A percentile compares a stretch with the other conserved stretches of the same genome.
Conservation (phyloP, 2,888 invertebrate species). For the Parnassius smintheus region DNA sequence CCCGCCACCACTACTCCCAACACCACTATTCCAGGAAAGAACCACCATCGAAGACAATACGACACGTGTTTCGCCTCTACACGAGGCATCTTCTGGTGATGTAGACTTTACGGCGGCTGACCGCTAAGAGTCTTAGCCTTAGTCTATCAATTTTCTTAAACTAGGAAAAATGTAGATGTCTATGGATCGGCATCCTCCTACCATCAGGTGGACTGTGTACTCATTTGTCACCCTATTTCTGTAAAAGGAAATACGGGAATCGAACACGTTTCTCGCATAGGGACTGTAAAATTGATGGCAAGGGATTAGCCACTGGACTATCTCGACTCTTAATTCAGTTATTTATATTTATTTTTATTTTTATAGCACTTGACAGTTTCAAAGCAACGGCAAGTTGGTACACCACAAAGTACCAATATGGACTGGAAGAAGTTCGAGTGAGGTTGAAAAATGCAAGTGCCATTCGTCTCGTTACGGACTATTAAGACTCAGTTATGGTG, state of each 20-base stretch:
- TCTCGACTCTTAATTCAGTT: neutral
- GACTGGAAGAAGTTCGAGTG: slow-evolving; percentile 37
- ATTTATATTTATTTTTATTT: neutral
- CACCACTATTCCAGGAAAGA: no score
- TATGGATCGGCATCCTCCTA: no score
- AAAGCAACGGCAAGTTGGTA: neutral
- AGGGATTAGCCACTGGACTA: neutral
- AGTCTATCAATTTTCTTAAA: no score
- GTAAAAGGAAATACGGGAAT: no score
- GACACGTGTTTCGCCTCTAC: neutral
- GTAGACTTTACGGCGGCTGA: no score
- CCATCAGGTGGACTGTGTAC: no score
- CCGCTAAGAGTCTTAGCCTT: no score
- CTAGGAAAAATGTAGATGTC: no score
- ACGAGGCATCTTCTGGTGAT: no score
- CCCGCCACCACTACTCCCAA: no score
- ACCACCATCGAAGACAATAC: no score
- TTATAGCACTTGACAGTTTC: neutral
- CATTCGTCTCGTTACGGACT: slow-evolving; percentile 35
- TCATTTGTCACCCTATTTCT: no score
- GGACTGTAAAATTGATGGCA: neutral
- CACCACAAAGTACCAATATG: slow-evolving; percentile 39
- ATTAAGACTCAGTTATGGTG: slow-evolving; percentile 53
- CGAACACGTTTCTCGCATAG: neutral
- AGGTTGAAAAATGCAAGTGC: slow-evolving; percentile 36